phyloP scores from a whole-genome alignment of 2,113 vertebrate genomes.

The Jacana jacana region DNA sequence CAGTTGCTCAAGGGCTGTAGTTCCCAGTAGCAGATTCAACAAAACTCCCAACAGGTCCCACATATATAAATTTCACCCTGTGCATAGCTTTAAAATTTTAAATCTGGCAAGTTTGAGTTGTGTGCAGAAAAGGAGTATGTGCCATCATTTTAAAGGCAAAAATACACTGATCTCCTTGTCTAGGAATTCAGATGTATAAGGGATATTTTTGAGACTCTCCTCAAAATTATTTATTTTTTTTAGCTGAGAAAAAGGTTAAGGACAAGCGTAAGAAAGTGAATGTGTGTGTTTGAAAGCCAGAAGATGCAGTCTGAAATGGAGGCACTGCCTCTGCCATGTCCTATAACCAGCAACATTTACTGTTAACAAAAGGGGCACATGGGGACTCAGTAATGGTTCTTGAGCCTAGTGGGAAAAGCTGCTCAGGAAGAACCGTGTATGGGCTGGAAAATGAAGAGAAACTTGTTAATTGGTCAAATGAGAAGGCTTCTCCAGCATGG shows the following conservation, averaged over 20 bases:
- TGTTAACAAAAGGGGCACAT: rapidly evolving
- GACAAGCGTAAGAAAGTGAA: background rate
- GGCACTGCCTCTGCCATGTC: background rate
- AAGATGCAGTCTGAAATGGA: background rate
- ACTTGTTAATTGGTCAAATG: background rate
- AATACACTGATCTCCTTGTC: background rate
- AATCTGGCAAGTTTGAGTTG: background rate
- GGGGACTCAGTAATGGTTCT: background rate
- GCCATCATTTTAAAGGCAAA: background rate
- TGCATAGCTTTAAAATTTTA: background rate
- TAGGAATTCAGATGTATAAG: background rate
- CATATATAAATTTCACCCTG: background rate
- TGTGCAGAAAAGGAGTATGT: background rate
- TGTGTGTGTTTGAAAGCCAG: background rate
- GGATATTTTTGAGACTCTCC: background rate
- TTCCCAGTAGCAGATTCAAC: background rate
- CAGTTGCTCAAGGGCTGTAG: background rate
- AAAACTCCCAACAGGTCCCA: background rate
- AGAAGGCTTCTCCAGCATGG: background rate
- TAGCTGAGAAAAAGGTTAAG: background rate
- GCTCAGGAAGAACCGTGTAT: background rate
- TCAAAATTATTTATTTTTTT: background rate
- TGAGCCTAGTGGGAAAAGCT: background rate
- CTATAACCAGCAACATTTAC: background rate
- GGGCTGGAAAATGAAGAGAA: background rate